A percentile compares a stretch with the other conserved stretches of the same genome.
phyloP scores from a whole-genome alignment of 2,888 invertebrate genomes.

The Pegoplata infirma region DNA sequence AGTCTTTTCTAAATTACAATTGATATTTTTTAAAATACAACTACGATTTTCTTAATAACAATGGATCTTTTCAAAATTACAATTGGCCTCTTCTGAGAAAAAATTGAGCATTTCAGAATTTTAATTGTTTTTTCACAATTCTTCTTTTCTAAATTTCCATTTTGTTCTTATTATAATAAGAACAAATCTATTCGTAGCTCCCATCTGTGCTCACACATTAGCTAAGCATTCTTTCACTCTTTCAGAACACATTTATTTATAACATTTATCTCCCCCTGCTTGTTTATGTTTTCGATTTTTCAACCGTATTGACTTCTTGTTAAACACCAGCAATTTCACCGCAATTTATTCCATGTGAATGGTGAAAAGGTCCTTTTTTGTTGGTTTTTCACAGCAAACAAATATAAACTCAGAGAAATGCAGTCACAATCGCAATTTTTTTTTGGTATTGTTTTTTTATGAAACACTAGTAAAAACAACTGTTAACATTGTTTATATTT shows the following conservation, averaged over 20 bases:
- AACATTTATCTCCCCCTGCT: neutral
- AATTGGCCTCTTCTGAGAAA: no score
- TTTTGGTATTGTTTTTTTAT: constrained; percentile 9
- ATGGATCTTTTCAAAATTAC: no score
- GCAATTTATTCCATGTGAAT: constrained; percentile 43
- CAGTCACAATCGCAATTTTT: constrained; percentile 30
- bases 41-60: no score
- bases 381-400: neutral
- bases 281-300: neutral
- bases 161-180: no score
- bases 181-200: no score
- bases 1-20: no score
- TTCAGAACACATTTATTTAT: neutral
- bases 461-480: neutral
- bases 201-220: neutral
- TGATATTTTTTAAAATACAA: no score
- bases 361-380: neutral
- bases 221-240: neutral
- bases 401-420: constrained; percentile 15
- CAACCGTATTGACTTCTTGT: constrained; percentile 47
- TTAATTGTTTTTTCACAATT: no score
- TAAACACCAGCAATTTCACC: constrained; percentile 47
- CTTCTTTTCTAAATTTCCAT: no score
- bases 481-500: constrained; percentile 40
- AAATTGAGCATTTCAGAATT: no score